Evolutionary conservation across 2,113 vertebrate species (phyloP), one percentile per base, ranked within the genome.

Genomic region (Neotoma lepida): DNA sequence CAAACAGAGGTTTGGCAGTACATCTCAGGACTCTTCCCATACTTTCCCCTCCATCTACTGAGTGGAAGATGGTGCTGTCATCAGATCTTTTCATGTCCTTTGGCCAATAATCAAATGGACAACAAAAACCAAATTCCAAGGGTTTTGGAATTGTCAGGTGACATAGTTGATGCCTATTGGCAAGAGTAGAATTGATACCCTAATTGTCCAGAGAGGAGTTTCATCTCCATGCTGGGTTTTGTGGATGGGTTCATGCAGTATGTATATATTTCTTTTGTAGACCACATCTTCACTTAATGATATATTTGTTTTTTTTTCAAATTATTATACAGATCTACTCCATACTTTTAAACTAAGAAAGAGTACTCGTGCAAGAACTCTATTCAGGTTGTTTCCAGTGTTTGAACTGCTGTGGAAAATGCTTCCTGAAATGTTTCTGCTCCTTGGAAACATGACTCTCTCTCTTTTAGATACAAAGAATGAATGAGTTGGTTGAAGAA

Each of bases 381-480:
- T 86, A 1, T 6, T 51, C 26, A 17, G 61, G 20, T 26, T 56
- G 39, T 68, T 76, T 91, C 30, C 51, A 24, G 4, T 93, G 68
- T 89, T 89, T 89, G 58, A 84, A 64, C 51, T 89, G 49, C 56
- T 92, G 1, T 66, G 58, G 58, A 61, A 88, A 92, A 73, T 92
- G 44, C 39, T 87, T 95, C 54, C 39, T 51, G 39, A 87, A 76
- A 64, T 77, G 18, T 74, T 64, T 94, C 4, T 84, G 8, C 61
- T 82, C 74, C 8, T 71, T 93, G n/a, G 68, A 73, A 86, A 89
- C 18, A 64, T 66, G 91, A 94, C 71, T 82, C 71, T 93, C 24
- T 86, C 24, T 95, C 44, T 64, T 51, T 71, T 95, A 89, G 33
- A 71, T 44, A 86, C 80, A 63, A 93, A 88, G 54, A 82, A 73